phyloP scores from a whole-genome alignment of 2,797 vertebrate genomes.

The Paguma larvata region DNA sequence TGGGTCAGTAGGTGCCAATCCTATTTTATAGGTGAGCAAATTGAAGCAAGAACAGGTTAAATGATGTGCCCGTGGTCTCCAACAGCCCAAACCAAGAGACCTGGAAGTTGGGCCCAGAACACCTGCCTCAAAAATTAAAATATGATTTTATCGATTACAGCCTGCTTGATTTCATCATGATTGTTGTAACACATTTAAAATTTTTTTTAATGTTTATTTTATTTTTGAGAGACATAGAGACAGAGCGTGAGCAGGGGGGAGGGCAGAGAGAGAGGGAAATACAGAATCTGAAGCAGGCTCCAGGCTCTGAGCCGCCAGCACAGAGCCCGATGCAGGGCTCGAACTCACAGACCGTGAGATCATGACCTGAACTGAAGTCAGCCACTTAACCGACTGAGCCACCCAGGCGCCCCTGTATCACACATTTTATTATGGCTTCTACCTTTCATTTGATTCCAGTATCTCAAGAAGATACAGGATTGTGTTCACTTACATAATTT shows the following conservation, averaged over 20 bases:
- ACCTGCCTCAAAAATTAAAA: not conserved
- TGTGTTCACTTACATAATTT: slow-evolving; percentile 9
- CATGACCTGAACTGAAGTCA: no score
- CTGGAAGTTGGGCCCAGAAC: not conserved
- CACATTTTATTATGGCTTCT: not conserved
- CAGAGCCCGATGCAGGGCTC: no score
- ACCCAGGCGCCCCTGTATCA: no score
- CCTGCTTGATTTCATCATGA: not conserved
- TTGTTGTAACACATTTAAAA: not conserved
- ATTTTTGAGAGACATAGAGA: no score
- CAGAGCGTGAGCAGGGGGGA: no score
- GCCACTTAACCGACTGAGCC: no score
- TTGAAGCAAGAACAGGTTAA: not conserved
- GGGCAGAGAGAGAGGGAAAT: no score
- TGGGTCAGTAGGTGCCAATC: not conserved
- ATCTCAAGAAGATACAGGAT: not conserved
- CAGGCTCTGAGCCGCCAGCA: no score
- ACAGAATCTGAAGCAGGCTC: no score
- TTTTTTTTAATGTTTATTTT: no score
- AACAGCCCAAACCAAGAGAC: not conserved
- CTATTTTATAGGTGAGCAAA: not conserved
- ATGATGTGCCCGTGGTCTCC: not conserved
- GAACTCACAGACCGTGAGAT: no score
- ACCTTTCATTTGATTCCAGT: not conserved
- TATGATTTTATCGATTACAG: not conserved